Evolutionary conservation across 2,888 invertebrate genomes (phyloP), one percentile per base, ranked within the genome.

Genomic region (Philopedon plagiatum): DNA sequence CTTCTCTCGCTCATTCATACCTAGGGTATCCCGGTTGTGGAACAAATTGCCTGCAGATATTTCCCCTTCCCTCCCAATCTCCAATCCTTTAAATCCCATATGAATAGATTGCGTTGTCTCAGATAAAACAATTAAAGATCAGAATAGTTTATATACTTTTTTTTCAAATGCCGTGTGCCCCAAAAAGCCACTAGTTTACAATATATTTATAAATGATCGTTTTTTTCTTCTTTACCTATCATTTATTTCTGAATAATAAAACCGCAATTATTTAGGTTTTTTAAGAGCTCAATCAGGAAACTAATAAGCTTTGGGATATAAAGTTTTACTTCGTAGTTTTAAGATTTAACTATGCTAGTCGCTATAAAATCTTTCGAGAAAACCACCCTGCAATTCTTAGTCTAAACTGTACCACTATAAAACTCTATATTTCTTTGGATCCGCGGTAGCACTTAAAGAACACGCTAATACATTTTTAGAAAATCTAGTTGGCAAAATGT

Each of bases 291-390:
- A 19, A 21, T 44, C 19, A 2, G 11, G 11, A 21, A 19, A 19
- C 19, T 44, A 44, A 44, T 44, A 44, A 44, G 44, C 44, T 44
- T 21, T 9, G 11, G 44, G 13, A 44, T n/a, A 44, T 44, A 21
- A 44, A 44, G 18, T 44, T 44, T 44, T 44, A 44, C 11, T 9
- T 19, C 19, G 21, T 21, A 21, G 21, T 21, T 44, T 21, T 44
- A 44, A 44, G 44, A 44, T 44, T 44, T 44, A 44, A 44, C 44
- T 44, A 44, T n/a, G n/a, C 44, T 21, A 21, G 13, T 44, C 21
- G 44, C 44, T 21, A 44, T 44, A 44, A 44, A 44, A 44, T 44
- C 44, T 21, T 44, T 44, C 11, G 9, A 5, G 19, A 21, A 44
- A 44, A 44, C 21, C 19, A 11, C 21, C 18, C 5, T 18, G 41